Base-by-base conservation (phyloP, 1,140 invertebrate species). In the Ips typographus region DNA sequence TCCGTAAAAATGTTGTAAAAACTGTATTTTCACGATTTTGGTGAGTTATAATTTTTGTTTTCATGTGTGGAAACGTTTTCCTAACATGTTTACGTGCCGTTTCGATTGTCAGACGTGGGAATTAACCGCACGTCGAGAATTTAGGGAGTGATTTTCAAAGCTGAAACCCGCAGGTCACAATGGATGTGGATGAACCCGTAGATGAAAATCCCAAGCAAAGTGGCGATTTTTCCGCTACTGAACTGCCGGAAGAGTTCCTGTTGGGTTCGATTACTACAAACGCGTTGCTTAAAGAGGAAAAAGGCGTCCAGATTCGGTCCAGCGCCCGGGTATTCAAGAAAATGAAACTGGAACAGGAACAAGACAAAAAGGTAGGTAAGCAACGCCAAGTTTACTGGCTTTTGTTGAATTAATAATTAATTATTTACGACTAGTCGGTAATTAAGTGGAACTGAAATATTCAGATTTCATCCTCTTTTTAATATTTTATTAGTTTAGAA, bases 301-400 rank as follows among this genome's bases (percentile, higher is more conserved):
- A 74, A 65, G 82, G 83, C 70, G 84, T 86, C 56, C 85, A 86
- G 61, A 82, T 87, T 6, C 77, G 88, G 38, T 86, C 86, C 43
- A 89, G 87, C 75, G 88, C 88, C 1, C 82, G 88, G 43, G 88
- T 89, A 71, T 88, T 88, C 71, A 88, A 89, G 76, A 89, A 89
- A 76, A 78, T 86, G 67, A 80, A 82, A 70, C 74, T 85, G 2
- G 85, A 86, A 43, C 63, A 65, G 55, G 68, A 70, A 40, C 68
- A 61, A 40, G 67, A 69, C 41, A 69, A 69, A 63, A 69, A 70
- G 62, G 68, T 70, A 59, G 61, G 49, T 6, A 22, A 22, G 22
- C 22, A 56, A 2, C 55, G 22, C 36, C 5, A 3, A 8, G 36
- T 49, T 62, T 2, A 38, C 3, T 51, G 52, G n/a, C 40, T 41